These are phyloP conservation scores for Cheilosia impressa DNA, from an alignment of 2,888 invertebrate genomes.

Conservation along the genomic window DNA sequence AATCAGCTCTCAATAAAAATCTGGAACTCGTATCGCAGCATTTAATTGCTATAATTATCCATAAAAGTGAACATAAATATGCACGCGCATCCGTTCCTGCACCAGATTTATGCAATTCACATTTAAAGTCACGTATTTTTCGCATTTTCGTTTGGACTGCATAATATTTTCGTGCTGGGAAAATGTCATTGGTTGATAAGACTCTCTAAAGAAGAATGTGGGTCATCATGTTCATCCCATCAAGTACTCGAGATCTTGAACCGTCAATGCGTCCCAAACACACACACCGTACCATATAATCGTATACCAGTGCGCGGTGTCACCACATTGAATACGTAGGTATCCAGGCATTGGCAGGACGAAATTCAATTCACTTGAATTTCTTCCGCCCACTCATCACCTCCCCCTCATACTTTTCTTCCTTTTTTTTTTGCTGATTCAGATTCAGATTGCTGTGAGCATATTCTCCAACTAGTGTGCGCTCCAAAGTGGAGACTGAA, in stretches of 20 bases:
- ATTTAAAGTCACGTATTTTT: slow-evolving; percentile 68
- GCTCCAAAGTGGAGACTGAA: slow-evolving; percentile 28
- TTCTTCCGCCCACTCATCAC: slow-evolving; percentile 1
- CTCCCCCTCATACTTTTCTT: neutral
- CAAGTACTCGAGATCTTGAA: slow-evolving; percentile 67
- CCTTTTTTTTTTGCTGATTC: slow-evolving; percentile 46
- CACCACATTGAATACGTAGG: slow-evolving; percentile 23
- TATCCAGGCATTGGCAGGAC: slow-evolving; percentile 17
- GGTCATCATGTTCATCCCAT: slow-evolving; percentile 70
- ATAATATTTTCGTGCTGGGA: slow-evolving; percentile 22
- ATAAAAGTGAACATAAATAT: slow-evolving; percentile 8
- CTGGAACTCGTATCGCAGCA: slow-evolving; percentile 21
- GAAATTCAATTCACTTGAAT: slow-evolving; percentile 58
- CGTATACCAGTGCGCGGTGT: neutral
- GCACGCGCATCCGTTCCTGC: neutral
- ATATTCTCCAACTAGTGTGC: slow-evolving; percentile 57
- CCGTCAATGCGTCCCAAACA: slow-evolving; percentile 55
- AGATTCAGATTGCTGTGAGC: slow-evolving; percentile 63
- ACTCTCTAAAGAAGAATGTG: slow-evolving; percentile 53
- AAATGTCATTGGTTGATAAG: slow-evolving; percentile 66
- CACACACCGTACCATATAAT: neutral
- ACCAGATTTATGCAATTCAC: slow-evolving; percentile 49
- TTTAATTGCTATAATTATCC: slow-evolving; percentile 58
- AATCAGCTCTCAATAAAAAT: neutral
- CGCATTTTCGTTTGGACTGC: slow-evolving; percentile 54